Percentiles rank a stretch among this genome's conserved stretches.
Evolutionary conservation across 2,797 vertebrate species (phyloP).

Genomic region (Ctenosaura bakeri): DNA sequence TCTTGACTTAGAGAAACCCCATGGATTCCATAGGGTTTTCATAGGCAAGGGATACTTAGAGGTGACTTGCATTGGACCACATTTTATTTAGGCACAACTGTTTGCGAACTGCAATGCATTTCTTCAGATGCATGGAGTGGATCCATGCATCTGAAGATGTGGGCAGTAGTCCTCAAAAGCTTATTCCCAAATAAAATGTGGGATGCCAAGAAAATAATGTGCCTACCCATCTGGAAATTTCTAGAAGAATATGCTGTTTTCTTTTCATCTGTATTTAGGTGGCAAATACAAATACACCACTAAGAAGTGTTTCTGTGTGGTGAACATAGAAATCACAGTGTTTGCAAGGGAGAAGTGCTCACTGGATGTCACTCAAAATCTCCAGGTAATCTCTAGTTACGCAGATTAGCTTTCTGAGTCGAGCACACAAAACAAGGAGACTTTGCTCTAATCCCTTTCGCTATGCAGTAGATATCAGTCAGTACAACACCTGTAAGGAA

Average conservation of each 20-base stretch:
- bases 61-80: too few relatives aligned
- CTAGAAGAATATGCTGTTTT: constrained; percentile 25
- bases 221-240: too few relatives aligned
- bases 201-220: too few relatives aligned
- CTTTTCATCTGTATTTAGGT: constrained; percentile 39
- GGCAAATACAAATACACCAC: not conserved
- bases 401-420: constrained; percentile 53
- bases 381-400: constrained; percentile 55
- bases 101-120: not conserved
- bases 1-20: too few relatives aligned
- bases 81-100: not conserved
- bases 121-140: too few relatives aligned
- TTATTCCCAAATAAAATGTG: too few relatives aligned
- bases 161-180: too few relatives aligned
- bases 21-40: too few relatives aligned
- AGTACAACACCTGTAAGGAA: constrained; percentile 43
- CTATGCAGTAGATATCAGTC: constrained; percentile 8
- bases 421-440: constrained; percentile 41
- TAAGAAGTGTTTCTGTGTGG: not conserved
- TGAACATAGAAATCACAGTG: not conserved
- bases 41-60: too few relatives aligned
- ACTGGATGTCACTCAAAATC: constrained; percentile 2
- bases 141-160: too few relatives aligned
- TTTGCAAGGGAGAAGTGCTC: not conserved
- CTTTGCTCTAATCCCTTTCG: constrained; percentile 51